Evolutionary conservation across 2,888 invertebrate species (phyloP), one percentile per base, ranked within the genome.

Genomic region (Apocheima hispidaria): DNA sequence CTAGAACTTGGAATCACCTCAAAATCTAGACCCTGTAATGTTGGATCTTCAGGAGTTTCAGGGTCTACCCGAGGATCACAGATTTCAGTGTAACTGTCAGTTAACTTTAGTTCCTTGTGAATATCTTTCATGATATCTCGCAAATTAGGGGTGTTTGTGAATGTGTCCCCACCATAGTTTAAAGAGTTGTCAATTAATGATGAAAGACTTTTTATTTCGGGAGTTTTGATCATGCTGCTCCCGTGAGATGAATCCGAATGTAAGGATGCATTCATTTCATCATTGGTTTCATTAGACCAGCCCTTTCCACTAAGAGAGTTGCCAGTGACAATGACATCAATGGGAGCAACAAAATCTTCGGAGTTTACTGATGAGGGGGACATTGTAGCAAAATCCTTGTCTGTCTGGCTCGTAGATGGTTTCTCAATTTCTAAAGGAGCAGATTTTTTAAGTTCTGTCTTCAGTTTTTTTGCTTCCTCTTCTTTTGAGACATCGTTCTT

Each of bases 301-400:
- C 94, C 93, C 79, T 94, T 94, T 33, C 94, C 93, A 79, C 92
- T 88, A 10, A 96, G 79, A n/a, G 95, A 95, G 83, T 96, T 96
- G 0, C 95, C 96, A 54, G 94, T 92, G 50, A 88, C 73, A 26
- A 86, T 63, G 40, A 86, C 69, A 80, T 90, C 87, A 65, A 75
- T 68, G 2, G 86, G 74, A 23, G 82, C 79, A 38, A 88, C 73
- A 73, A 88, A 87, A 52, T 86, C 88, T 60, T 81, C 88, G 38
- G 83, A 86, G 63, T 85, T 84, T 16, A 86, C 68, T 48, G 88
- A 87, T 57, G 84, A 83, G 4, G 85, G 82, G 62, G 86, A 85
- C n/a, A 77, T 57, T 50, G 81, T 81, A 23, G 58, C 64, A 12
- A 72, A 51, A 48, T 82, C 79, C 65, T 77, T 80, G 10, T 67